A percentile compares a stretch with the other conserved stretches of the same genome.
Evolutionary conservation across 2,797 vertebrate genomes (phyloP).

Genomic region (Monodelphis domestica): DNA sequence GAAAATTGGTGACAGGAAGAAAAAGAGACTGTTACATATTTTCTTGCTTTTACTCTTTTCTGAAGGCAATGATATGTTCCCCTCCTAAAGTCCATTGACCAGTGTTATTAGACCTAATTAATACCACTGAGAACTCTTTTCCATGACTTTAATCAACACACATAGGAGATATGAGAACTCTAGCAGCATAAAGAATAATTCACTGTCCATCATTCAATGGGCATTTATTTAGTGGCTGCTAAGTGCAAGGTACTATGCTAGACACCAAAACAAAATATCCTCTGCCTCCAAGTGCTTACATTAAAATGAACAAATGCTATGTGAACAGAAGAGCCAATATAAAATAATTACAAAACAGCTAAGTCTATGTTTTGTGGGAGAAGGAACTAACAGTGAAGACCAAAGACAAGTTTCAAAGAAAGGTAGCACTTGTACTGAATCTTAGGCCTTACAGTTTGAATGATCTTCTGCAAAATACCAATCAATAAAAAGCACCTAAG

Average conservation of each 20-base stretch:
- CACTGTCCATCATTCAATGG: background rate
- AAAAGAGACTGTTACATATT: background rate
- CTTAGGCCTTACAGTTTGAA: background rate
- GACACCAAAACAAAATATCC: background rate
- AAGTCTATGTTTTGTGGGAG: too few species aligned
- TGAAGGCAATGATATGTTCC: background rate
- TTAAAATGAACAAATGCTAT: background rate
- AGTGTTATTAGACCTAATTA: background rate
- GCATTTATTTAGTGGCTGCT: background rate
- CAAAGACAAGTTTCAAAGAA: background rate
- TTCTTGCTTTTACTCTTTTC: background rate
- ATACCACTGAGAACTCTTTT: background rate
- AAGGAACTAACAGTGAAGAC: background rate
- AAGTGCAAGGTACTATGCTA: background rate
- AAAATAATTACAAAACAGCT: background rate
- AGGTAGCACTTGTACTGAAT: background rate
- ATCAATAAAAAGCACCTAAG: background rate
- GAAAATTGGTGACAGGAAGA: background rate
- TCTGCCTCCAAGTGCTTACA: background rate
- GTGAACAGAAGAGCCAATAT: background rate
- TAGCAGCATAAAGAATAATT: background rate
- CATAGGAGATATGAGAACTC: background rate
- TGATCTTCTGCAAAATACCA: background rate
- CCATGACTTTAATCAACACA: too few species aligned
- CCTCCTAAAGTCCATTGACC: background rate